Evolutionary conservation across 2,113 vertebrate genomes (phyloP), one percentile per base, ranked within the genome.

Genomic region (Bubo blakistoni): DNA sequence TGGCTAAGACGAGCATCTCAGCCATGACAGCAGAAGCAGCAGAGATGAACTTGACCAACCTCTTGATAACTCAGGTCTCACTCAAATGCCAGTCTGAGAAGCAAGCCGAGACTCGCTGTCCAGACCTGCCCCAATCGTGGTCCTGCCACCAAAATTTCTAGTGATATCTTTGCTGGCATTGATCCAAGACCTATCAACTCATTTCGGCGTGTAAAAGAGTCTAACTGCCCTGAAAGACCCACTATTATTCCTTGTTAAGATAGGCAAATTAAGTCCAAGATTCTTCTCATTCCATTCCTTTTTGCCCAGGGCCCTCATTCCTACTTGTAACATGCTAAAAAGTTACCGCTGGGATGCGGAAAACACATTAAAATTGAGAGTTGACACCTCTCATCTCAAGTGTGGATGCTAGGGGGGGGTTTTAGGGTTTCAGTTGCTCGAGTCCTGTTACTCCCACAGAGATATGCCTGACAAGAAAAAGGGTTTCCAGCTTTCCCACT

Each of bases 271-370:
- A 84, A 84, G 5, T 25, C 94, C 86, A 84, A 72, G 80, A 89
- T 58, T 49, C 46, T 81, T 79, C 82, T 92, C 71, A 22, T 86
- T 83, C 91, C 65, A 61, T 88, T 96, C 73, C 61, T 86, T 84
- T 74, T 61, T 81, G 47, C 81, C 54, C 79, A 81, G 44, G 61
- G 88, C 47, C 65, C 80, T 84, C 57, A 20, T 63, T 72, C 69
- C 73, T 86, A 86, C 44, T 93, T 95, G 44, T 86, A 94, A 95
- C 47, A 76, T 52, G 83, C 77, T 91, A 79, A 95, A 71, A 95
- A 86, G 71, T 92, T 30, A 65, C 57, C 22, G 54, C 80, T 62
- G 91, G 65, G 81, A 71, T 83, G 74, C 81, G 70, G 86, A 81
- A 89, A 94, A 81, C 13, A 30, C 52, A 61, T 79, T 30, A 52